Evolutionary conservation across 2,888 invertebrate genomes (phyloP).

Genomic region (Drosophila heteroneura): DNA sequence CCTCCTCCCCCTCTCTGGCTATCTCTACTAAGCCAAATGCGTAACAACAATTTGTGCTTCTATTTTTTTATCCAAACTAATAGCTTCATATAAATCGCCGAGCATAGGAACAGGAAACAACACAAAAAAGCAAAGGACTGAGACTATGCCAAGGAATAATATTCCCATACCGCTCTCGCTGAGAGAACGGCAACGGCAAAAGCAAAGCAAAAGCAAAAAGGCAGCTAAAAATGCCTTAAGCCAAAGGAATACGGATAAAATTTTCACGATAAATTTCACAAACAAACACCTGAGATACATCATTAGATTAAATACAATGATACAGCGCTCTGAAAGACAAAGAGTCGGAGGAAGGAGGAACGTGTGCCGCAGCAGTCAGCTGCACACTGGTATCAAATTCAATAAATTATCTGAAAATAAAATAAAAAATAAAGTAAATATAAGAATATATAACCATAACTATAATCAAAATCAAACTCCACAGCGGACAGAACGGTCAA

Average conservation of each 20-base stretch:
- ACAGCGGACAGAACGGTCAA: background rate
- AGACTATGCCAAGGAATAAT: background rate
- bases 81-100: conserved; percentile 69
- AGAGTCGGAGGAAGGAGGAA: conserved; percentile 11
- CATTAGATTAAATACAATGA: conserved; percentile 78
- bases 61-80: conserved; percentile 70
- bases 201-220: background rate
- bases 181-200: background rate
- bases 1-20: background rate
- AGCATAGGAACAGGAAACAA: conserved; percentile 20
- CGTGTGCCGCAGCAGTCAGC: conserved; percentile 28
- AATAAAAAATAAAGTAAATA: background rate
- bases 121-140: conserved; percentile 6
- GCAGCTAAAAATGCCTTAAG: conserved; percentile 64
- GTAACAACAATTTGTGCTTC: conserved; percentile 47
- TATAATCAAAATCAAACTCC: background rate
- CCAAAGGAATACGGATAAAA: conserved; percentile 72
- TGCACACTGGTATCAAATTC: conserved; percentile 29
- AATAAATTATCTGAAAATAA: background rate
- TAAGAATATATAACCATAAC: too few species aligned
- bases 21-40: conserved; percentile 27
- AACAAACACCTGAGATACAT: conserved; percentile 82
- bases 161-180: background rate
- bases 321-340: conserved; percentile 48
- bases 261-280: conserved; percentile 81